These are phyloP conservation scores for Trichonephila clavata DNA, from an alignment of 1,140 invertebrate genomes.

Conservation along the genomic window DNA sequence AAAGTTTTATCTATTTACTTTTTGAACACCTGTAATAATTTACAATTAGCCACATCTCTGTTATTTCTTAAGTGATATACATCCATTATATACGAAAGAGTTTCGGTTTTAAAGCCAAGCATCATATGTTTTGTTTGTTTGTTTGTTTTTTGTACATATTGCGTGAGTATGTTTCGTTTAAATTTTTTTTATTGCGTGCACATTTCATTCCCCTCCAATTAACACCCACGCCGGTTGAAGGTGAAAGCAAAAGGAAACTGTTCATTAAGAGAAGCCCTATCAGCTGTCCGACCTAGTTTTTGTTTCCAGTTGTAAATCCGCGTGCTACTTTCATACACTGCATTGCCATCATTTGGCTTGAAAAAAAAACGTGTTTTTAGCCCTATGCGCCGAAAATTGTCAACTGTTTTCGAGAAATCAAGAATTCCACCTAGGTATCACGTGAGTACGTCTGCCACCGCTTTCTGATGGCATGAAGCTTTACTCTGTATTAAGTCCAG, in stretches of 20 bases:
- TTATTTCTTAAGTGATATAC: too few relatives aligned
- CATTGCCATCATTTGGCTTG: not conserved
- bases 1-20: too few relatives aligned
- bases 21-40: too few relatives aligned
- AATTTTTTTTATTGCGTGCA: not conserved
- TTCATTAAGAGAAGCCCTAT: conserved; percentile 31
- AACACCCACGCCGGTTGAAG: conserved; percentile 58
- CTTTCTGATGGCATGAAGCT: conserved; percentile 38
- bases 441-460: not conserved
- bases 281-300: conserved; percentile 56
- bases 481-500: conserved; percentile 25
- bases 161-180: not conserved
- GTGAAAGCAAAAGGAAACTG: conserved; percentile 48
- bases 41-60: too few relatives aligned
- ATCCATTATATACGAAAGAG: not conserved
- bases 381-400: not conserved
- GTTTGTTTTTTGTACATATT: not conserved
- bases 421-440: not conserved
- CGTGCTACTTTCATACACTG: not conserved
- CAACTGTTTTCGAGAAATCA: not conserved
- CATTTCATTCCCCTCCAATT: conserved; percentile 32
- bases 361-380: not conserved
- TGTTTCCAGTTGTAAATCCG: conserved; percentile 1
- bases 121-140: not conserved
- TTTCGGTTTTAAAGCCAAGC: not conserved